Conservation (phyloP, 1,140 invertebrate species). For the Apocrypta bakeri region DNA sequence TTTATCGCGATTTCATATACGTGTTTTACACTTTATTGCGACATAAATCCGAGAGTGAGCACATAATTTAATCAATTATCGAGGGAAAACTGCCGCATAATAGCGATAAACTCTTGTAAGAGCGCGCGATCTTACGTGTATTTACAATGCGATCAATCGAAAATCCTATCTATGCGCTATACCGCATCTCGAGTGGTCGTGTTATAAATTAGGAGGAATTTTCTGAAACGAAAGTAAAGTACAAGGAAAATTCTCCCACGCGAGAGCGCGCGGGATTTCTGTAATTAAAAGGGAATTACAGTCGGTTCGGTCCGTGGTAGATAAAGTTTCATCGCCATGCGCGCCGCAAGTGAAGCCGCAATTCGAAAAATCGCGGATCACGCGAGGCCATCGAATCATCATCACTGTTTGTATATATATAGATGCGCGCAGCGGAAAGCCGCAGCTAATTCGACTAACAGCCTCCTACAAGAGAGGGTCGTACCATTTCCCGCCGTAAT, state of each 20-base stretch:
- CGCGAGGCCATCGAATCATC: slow-evolving; percentile 5
- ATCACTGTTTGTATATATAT: neutral
- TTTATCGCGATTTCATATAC: no score
- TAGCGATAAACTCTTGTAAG: no score
- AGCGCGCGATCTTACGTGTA: no score
- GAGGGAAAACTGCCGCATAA: no score
- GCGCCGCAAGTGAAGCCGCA: neutral
- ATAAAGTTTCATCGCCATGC: slow-evolving; percentile 14
- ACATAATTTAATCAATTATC: neutral
- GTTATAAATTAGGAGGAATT: no score
- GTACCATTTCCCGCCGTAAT: slow-evolving; percentile 8
- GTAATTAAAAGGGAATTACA: slow-evolving; percentile 31
- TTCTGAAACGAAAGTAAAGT: no score
- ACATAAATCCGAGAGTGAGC: neutral
- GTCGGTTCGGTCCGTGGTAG: neutral
- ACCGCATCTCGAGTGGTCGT: no score
- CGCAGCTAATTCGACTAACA: slow-evolving; percentile 4
- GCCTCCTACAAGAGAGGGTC: neutral
- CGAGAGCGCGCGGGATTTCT: neutral
- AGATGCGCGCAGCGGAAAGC: no score
- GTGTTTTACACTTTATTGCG: no score
- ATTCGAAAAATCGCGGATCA: neutral
- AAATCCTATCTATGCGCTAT: no score
- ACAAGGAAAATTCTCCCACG: no score
- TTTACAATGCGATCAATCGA: no score